These are phyloP conservation scores for Xenops minutus DNA, from an alignment of 2,797 vertebrate species.

Conservation along the genomic window DNA sequence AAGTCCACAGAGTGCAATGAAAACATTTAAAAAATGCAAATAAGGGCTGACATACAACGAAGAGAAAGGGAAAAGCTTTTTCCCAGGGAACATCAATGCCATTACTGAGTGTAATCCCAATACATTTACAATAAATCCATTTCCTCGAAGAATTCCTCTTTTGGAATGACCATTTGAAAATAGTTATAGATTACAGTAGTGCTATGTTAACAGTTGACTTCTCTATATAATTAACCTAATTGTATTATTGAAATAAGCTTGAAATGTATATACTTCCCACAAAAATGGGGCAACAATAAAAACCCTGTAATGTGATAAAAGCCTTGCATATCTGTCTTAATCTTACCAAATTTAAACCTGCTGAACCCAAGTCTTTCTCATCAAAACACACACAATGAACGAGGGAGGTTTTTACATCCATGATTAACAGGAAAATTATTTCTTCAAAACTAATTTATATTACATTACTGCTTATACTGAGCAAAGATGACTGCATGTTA, in stretches of 20 bases:
- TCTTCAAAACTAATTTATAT: constrained; percentile 64
- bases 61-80: constrained; percentile 19
- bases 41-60: constrained; percentile 23
- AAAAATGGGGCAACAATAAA: neutral
- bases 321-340: neutral
- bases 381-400: constrained; percentile 41
- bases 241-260: neutral
- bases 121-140: constrained; percentile 15
- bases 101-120: neutral
- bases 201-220: neutral
- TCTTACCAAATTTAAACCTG: constrained; percentile 53
- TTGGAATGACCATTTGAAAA: constrained; percentile 12
- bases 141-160: neutral
- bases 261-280: neutral
- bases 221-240: neutral
- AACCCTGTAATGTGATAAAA: constrained; percentile 1
- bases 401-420: constrained; percentile 7
- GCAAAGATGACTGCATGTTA: neutral
- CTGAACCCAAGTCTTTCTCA: constrained; percentile 42
- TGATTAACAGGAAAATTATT: constrained; percentile 64
- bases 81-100: constrained; percentile 21
- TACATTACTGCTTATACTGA: constrained; percentile 31
- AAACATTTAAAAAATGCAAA: constrained; percentile 64
- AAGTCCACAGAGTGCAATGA: constrained; percentile 54
- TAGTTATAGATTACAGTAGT: neutral